Percentiles rank a stretch among this genome's conserved stretches.
Evolutionary conservation across 1,140 invertebrate species (phyloP).

Genomic region (Tetraneura akinire): DNA sequence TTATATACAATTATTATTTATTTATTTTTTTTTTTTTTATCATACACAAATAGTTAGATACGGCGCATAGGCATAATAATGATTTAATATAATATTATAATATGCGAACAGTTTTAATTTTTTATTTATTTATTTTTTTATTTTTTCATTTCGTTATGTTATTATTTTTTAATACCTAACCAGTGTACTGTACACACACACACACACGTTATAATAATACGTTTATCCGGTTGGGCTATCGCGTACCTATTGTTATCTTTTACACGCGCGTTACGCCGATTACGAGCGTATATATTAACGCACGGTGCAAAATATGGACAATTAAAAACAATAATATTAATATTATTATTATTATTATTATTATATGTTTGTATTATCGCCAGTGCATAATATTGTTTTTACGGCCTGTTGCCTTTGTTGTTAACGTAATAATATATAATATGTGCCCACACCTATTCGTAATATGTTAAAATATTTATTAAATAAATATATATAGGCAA

Average conservation of each 20-base stretch:
- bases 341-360: conserved; percentile 26
- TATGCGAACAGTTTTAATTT: background rate
- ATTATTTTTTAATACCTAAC: no score
- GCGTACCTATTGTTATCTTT: conserved; percentile 49
- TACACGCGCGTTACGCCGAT: conserved; percentile 49
- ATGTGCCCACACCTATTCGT: background rate
- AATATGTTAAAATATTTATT: no score
- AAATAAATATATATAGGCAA: no score
- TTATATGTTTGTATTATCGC: conserved; percentile 2
- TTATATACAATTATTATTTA: background rate
- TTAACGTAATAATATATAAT: background rate
- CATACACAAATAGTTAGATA: background rate
- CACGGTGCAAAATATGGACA: conserved; percentile 34
- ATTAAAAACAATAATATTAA: conserved; percentile 43
- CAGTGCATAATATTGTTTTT: conserved; percentile 36
- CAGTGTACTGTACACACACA: background rate
- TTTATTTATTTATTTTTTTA: background rate
- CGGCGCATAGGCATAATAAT: background rate
- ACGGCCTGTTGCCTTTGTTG: conserved; percentile 42
- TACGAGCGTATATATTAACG: conserved; percentile 35
- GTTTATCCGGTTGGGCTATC: conserved; percentile 49
- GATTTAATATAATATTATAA: background rate
- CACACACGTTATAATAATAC: conserved; percentile 37
- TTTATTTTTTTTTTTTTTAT: background rate
- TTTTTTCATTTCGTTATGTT: no score